These are phyloP conservation scores for Cryptus armator DNA, from an alignment of 2,888 invertebrate genomes.

Conservation along the genomic window DNA sequence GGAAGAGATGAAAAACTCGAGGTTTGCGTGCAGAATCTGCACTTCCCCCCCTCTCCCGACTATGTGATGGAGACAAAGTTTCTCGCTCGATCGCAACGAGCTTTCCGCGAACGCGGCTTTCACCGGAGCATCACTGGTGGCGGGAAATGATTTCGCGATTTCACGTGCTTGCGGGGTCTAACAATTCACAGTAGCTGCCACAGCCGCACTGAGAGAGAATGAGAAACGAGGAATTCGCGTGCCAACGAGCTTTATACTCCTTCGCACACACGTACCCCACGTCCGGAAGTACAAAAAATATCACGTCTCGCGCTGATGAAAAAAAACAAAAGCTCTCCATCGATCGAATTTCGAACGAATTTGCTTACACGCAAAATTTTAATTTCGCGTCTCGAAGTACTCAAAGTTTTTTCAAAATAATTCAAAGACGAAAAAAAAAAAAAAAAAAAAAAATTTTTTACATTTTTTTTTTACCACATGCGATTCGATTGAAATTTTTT, in stretches of 20 bases:
- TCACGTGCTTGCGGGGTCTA: conserved; percentile 51
- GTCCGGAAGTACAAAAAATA: conserved; percentile 24
- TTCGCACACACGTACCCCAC: conserved; percentile 18
- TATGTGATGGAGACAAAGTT: conserved; percentile 48
- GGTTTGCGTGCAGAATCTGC: conserved; percentile 46
- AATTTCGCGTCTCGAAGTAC: neutral
- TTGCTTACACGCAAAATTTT: neutral
- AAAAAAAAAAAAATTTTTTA: too few species aligned
- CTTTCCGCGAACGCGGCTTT: conserved; percentile 26
- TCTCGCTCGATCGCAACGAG: conserved; percentile 41
- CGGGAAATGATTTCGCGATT: conserved; percentile 63
- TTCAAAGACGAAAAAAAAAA: too few species aligned
- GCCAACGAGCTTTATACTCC: conserved; percentile 38
- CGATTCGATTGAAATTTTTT: neutral
- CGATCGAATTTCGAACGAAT: conserved; percentile 31
- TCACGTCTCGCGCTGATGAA: neutral
- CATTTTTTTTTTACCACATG: too few species aligned
- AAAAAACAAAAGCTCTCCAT: conserved; percentile 11
- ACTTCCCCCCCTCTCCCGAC: neutral
- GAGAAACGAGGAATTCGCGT: conserved; percentile 65
- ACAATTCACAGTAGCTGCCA: conserved; percentile 62
- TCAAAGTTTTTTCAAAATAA: too few species aligned
- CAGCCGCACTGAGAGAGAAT: conserved; percentile 12
- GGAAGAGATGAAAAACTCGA: conserved; percentile 11
- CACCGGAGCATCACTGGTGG: conserved; percentile 21